Percentiles rank a stretch among this genome's conserved stretches.
Evolutionary conservation across 1,140 invertebrate genomes (phyloP).

Genomic region (Plectrocnemia conspersa): DNA sequence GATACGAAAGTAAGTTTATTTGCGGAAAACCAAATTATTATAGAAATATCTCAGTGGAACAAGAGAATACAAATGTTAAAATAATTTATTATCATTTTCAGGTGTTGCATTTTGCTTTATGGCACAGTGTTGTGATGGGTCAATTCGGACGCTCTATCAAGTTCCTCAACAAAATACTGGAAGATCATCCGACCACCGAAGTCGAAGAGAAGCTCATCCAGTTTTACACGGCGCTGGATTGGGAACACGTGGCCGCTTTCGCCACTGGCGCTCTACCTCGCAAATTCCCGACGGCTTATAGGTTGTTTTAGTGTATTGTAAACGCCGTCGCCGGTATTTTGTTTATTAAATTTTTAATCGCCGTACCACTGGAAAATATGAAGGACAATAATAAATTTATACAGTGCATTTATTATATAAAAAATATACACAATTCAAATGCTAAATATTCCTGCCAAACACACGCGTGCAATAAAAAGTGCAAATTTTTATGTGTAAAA

Average conservation of each 20-base stretch:
- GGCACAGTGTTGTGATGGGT: constrained; percentile 71
- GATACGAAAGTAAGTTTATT: constrained; percentile 75
- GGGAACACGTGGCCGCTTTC: constrained; percentile 61
- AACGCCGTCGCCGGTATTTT: too few species aligned
- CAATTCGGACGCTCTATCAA: constrained; percentile 80
- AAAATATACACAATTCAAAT: too few species aligned
- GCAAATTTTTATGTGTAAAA: too few species aligned
- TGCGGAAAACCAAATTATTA: too few species aligned
- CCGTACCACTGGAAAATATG: too few species aligned
- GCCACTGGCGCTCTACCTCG: constrained; percentile 54
- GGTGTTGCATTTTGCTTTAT: constrained; percentile 70
- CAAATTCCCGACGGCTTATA: constrained; percentile 62
- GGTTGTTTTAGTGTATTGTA: constrained; percentile 52
- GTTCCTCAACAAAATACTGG: constrained; percentile 67
- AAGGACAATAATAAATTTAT: too few species aligned
- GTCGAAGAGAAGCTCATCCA: constrained; percentile 67
- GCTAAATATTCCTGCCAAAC: too few species aligned
- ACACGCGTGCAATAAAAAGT: too few species aligned
- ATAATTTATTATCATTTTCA: constrained; percentile 38
- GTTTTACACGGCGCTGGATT: constrained; percentile 61
- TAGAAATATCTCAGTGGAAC: background rate
- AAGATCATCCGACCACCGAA: constrained; percentile 73
- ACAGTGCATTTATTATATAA: too few species aligned
- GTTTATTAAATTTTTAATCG: too few species aligned
- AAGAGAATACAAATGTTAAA: background rate